Evolutionary conservation across 2,888 invertebrate genomes (phyloP).

Genomic region (Netelia melanura): DNA sequence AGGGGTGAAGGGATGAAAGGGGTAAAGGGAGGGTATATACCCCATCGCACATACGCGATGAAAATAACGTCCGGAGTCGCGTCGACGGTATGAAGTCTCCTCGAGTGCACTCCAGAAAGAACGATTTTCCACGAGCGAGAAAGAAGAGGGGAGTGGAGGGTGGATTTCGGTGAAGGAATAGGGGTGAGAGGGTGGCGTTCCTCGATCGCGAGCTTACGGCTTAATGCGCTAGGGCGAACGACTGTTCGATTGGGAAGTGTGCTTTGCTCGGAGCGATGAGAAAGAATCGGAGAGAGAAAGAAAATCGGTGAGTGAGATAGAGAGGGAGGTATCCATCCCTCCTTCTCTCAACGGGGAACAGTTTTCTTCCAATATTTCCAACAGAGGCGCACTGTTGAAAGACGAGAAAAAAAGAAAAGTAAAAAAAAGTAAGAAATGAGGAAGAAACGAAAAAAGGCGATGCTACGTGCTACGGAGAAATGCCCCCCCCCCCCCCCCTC

Average conservation of each 20-base stretch:
- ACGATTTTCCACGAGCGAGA: constrained; percentile 38
- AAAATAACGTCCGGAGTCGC: constrained; percentile 55
- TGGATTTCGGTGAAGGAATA: neutral
- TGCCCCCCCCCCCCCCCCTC: neutral
- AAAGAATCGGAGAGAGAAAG: neutral
- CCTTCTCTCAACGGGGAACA: constrained; percentile 36
- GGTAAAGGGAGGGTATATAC: no score
- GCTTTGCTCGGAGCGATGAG: constrained; percentile 2
- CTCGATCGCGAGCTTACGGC: constrained; percentile 56
- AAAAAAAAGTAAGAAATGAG: constrained; percentile 14
- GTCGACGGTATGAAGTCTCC: constrained; percentile 26
- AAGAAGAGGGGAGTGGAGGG: neutral
- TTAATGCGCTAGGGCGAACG: constrained; percentile 59
- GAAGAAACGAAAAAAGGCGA: constrained; percentile 38
- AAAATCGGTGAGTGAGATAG: constrained; percentile 12
- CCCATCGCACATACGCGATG: constrained; percentile 21
- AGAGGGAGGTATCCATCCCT: constrained; percentile 27
- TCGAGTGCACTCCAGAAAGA: constrained; percentile 56
- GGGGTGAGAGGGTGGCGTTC: constrained; percentile 7
- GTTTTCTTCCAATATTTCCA: constrained; percentile 64
- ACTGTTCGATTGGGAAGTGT: constrained; percentile 59
- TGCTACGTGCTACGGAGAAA: constrained; percentile 54
- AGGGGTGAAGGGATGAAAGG: no score
- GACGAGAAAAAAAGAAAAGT: constrained; percentile 35
- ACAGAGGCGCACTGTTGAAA: constrained; percentile 34